Evolutionary conservation across 1,140 invertebrate genomes (phyloP).

Genomic region (Pogonus chalceus): DNA sequence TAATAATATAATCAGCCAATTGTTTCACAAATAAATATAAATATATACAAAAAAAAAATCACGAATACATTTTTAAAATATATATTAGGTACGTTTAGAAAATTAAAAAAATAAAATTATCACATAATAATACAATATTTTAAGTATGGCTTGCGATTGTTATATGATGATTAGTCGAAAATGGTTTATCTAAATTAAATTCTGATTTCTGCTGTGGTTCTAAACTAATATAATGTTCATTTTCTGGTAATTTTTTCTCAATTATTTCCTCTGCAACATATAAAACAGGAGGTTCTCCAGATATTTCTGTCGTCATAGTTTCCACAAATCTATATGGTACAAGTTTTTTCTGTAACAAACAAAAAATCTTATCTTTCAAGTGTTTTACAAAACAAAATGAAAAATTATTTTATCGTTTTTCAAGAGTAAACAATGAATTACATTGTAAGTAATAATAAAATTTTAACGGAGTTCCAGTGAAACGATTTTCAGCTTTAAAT

Average conservation of each 20-base stretch:
- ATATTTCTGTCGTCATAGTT: slow-evolving; percentile 8
- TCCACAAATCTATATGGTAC: slow-evolving; percentile 7
- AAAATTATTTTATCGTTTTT: too few relatives aligned
- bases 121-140: not conserved
- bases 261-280: slow-evolving; percentile 1
- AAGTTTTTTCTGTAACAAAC: slow-evolving; percentile 10
- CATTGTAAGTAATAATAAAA: too few relatives aligned
- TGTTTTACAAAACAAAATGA: too few relatives aligned
- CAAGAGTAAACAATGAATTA: too few relatives aligned
- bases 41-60: not conserved
- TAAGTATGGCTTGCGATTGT: not conserved
- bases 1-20: not conserved
- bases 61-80: not conserved
- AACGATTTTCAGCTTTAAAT: too few relatives aligned
- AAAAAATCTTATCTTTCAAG: too few relatives aligned
- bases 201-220: slow-evolving; percentile 6
- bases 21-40: not conserved
- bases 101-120: not conserved
- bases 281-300: not conserved
- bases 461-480: too few relatives aligned
- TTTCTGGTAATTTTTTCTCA: not conserved
- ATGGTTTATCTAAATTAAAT: not conserved
- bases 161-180: not conserved
- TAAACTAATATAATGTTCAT: slow-evolving; percentile 12
- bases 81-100: too few relatives aligned